Percentiles rank a stretch among this genome's conserved stretches.
Conservation (phyloP, 2,113 vertebrate species). For the Tetrao urogallus region DNA sequence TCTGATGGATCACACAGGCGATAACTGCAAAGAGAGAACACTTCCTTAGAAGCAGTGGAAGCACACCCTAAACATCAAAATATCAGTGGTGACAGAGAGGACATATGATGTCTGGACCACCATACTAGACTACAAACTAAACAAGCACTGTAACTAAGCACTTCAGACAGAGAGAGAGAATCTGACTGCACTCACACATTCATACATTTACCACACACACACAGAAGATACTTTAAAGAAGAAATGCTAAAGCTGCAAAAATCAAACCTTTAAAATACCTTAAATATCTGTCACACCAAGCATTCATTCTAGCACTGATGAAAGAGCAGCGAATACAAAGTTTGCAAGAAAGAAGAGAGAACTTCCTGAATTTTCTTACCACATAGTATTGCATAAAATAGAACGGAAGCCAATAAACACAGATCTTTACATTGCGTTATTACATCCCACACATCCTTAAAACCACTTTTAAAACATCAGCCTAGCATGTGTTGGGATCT, state of each 20-base stretch:
- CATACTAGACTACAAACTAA: neutral
- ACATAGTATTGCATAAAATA: neutral
- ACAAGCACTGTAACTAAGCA: neutral
- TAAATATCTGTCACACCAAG: neutral
- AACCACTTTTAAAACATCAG: neutral
- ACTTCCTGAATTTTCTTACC: neutral
- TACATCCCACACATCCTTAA: neutral
- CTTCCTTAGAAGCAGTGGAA: neutral
- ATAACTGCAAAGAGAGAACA: conserved; percentile 79
- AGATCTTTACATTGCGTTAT: neutral
- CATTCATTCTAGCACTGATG: neutral
- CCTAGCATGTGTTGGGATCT: neutral
- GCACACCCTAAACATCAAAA: neutral
- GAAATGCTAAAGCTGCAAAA: neutral
- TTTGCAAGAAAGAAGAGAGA: neutral
- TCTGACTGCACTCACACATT: neutral
- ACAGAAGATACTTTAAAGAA: neutral
- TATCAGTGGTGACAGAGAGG: neutral
- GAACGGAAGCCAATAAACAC: neutral
- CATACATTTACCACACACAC: rapidly evolving
- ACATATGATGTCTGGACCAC: neutral
- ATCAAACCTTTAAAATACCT: neutral
- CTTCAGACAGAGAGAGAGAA: neutral
- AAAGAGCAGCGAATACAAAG: neutral
- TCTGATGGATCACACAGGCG: conserved; percentile 84